These are phyloP conservation scores for Erebia palarica DNA, from an alignment of 2,888 invertebrate genomes.

Conservation along the genomic window DNA sequence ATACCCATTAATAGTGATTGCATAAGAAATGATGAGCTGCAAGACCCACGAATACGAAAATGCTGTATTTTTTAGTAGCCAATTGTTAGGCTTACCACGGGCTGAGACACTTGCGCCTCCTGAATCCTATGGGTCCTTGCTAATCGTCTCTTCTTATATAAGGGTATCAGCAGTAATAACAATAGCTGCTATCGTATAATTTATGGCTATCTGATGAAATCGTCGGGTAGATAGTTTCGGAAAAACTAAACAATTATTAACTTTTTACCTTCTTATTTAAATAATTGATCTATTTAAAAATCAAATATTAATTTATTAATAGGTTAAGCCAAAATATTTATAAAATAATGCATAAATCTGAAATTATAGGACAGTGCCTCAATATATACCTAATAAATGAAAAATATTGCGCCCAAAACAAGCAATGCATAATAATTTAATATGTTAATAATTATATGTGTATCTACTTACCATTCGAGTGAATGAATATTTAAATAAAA, in stretches of 20 bases:
- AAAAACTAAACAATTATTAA: not conserved
- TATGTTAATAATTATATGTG: not conserved
- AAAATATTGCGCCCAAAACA: not conserved
- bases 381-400: not conserved
- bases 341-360: not conserved
- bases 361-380: not conserved
- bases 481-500: conserved; percentile 2
- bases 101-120: no score
- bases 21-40: no score
- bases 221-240: no score
- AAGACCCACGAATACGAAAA: no score
- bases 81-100: no score
- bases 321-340: not conserved
- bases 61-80: no score
- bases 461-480: not conserved
- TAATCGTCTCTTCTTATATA: no score
- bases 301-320: not conserved
- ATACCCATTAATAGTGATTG: no score
- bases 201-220: no score
- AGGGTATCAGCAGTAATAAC: no score
- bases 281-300: not conserved
- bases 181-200: no score
- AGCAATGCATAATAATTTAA: not conserved
- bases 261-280: not conserved
- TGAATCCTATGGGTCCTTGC: no score